Evolutionary conservation across 1,140 invertebrate genomes (phyloP).

Genomic region (Drosophila sp.): DNA sequence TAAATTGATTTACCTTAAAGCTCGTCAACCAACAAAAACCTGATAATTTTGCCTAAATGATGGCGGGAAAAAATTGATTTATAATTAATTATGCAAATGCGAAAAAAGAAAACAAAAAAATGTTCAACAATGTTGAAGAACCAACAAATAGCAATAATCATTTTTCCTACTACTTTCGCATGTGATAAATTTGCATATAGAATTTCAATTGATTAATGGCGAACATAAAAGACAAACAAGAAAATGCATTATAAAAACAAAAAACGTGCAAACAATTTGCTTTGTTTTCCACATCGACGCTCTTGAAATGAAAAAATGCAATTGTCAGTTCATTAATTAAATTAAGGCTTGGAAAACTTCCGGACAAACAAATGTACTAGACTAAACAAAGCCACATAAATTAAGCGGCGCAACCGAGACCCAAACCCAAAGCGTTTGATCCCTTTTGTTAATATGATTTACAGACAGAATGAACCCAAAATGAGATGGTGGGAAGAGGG

Average conservation of each 20-base stretch:
- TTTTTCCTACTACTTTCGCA: slow-evolving; percentile 9
- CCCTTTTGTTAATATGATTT: slow-evolving; percentile 62
- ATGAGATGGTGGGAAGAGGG: slow-evolving; percentile 3
- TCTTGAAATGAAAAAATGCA: slow-evolving; percentile 18
- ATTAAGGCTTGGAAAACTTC: slow-evolving; percentile 58
- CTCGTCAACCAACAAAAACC: slow-evolving; percentile 8
- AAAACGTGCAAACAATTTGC: slow-evolving; percentile 20
- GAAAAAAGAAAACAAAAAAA: slow-evolving; percentile 31
- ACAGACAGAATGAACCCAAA: slow-evolving; percentile 33
- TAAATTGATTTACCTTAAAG: slow-evolving; percentile 19
- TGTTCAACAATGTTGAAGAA: slow-evolving; percentile 15
- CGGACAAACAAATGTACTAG: slow-evolving; percentile 31
- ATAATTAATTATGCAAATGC: slow-evolving; percentile 59
- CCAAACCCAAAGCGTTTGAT: slow-evolving; percentile 45
- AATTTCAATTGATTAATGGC: slow-evolving; percentile 59
- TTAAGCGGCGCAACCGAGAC: slow-evolving; percentile 52
- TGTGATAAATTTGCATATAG: slow-evolving; percentile 40
- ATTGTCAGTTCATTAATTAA: slow-evolving; percentile 73
- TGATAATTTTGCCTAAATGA: slow-evolving; percentile 2
- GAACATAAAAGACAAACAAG: slow-evolving; percentile 5
- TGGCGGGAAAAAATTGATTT: slow-evolving; percentile 18
- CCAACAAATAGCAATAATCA: background rate
- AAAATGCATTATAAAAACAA: slow-evolving; percentile 19
- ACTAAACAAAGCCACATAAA: slow-evolving; percentile 71
- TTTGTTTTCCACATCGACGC: slow-evolving; percentile 8